phyloP scores from a whole-genome alignment of 1,140 invertebrate species.

The Latrodectus geometricus region DNA sequence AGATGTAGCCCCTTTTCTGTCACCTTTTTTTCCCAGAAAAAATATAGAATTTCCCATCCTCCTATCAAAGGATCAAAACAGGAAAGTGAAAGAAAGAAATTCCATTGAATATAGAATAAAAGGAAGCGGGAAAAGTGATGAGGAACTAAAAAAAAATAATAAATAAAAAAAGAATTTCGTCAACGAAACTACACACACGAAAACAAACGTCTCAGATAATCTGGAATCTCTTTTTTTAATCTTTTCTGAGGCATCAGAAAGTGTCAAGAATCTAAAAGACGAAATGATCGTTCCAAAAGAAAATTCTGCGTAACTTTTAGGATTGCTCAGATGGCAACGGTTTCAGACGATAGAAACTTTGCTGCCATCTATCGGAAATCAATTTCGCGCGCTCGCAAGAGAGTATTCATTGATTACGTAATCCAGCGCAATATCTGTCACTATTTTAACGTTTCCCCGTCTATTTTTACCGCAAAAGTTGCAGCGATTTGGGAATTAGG shows the following conservation, averaged over 20 bases:
- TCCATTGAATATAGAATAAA: background rate
- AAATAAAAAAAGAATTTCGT: background rate
- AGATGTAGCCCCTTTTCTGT: background rate
- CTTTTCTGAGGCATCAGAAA: background rate
- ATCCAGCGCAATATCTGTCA: constrained; percentile 48
- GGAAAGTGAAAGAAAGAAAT: background rate
- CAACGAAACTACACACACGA: background rate
- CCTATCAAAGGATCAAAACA: background rate
- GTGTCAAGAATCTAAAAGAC: constrained; percentile 11
- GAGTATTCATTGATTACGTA: constrained; percentile 39
- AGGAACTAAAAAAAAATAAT: background rate
- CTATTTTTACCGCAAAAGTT: constrained; percentile 25
- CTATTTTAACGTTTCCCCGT: background rate
- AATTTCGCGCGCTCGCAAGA: constrained; percentile 25
- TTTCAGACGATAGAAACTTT: background rate
- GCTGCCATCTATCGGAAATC: constrained; percentile 57
- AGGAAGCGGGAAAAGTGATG: background rate
- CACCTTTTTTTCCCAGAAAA: background rate
- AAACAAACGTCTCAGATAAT: constrained; percentile 17
- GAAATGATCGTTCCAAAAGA: background rate
- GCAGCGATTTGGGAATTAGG: background rate
- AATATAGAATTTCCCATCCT: background rate
- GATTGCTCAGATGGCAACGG: background rate
- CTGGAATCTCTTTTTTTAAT: constrained; percentile 7
- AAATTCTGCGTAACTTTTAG: background rate